Evolutionary conservation across 1,140 invertebrate genomes (phyloP), one percentile per base, ranked within the genome.

Genomic region (Drosophila parvula): DNA sequence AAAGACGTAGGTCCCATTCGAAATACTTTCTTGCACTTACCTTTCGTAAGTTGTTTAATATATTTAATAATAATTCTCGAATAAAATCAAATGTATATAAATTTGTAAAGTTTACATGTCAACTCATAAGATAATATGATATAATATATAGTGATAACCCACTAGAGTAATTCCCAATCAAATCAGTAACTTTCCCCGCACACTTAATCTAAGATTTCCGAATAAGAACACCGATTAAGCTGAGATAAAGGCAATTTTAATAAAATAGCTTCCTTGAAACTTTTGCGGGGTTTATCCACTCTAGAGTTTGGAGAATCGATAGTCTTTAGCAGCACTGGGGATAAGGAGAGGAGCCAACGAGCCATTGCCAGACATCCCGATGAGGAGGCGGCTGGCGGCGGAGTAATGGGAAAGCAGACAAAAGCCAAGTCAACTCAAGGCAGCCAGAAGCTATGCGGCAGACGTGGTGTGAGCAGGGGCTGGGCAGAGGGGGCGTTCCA

Each of bases 401-500:
- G 36, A 27, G 18, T 36, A 14, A 48, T 55, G 59, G 70, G 18
- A 48, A 44, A 41, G 61, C 79, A 88, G 83, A 86, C 83, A 86
- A 88, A 88, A 86, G 83, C 83, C 83, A 88, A 88, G 83, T 88
- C 83, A 88, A 82, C 76, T 82, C 70, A 81, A 85, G 68, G 67
- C 50, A 58, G 50, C 43, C 68, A 71, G 69, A 70, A 48, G 69
- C 69, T 71, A 71, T 71, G 65, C 69, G 34, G 69, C 65, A 71
- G 64, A 27, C 27, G 30, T 30, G 7, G 28, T 14, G 30, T 10
- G 61, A 22, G 53, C 2, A 16, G 9, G 50, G 36, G 5, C 41
- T 12, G n/a, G 14, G 9, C 9, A 2, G 14, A 5, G 36, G 48
- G 36, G 36, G 22, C 38, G 44, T 55, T 34, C 18, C 51, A 38